Evolutionary conservation across 2,797 vertebrate species (phyloP).

Genomic region (Danio albolineatus): DNA sequence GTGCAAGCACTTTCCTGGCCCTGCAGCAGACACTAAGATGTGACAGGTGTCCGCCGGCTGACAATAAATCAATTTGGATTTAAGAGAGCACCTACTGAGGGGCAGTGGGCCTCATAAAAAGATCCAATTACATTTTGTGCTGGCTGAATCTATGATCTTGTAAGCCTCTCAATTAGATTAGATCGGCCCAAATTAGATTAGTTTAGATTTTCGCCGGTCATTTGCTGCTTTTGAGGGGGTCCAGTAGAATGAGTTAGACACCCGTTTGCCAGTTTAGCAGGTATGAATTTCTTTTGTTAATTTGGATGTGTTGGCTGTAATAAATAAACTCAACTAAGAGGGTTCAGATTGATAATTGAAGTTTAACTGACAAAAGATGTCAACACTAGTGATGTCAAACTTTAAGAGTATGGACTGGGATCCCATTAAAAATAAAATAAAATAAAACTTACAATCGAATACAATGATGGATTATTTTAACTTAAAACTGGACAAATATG

Average conservation of each 20-base stretch:
- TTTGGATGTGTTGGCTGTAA: slow-evolving; percentile 20
- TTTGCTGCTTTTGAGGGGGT: slow-evolving; percentile 46
- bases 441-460: no score
- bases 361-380: slow-evolving; percentile 5
- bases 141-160: slow-evolving; percentile 69
- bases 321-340: neutral
- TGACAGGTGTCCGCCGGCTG: slow-evolving; percentile 74
- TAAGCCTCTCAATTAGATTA: slow-evolving; percentile 74
- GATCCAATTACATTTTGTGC: slow-evolving; percentile 74
- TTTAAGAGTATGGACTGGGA: neutral
- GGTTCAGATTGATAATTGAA: neutral
- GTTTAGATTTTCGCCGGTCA: slow-evolving; percentile 66
- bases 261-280: slow-evolving; percentile 27
- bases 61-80: slow-evolving; percentile 74
- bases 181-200: slow-evolving; percentile 78
- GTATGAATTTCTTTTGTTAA: slow-evolving; percentile 17
- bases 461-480: neutral
- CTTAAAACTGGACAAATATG: no score
- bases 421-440: no score
- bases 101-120: slow-evolving; percentile 67
- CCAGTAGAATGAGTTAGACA: slow-evolving; percentile 19
- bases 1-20: slow-evolving; percentile 35
- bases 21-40: slow-evolving; percentile 51
- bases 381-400: neutral
- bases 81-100: slow-evolving; percentile 72